A percentile compares a stretch with the other conserved stretches of the same genome.
phyloP scores from a whole-genome alignment of 1,140 invertebrate genomes.

The Phymorhynchus buccinoides region DNA sequence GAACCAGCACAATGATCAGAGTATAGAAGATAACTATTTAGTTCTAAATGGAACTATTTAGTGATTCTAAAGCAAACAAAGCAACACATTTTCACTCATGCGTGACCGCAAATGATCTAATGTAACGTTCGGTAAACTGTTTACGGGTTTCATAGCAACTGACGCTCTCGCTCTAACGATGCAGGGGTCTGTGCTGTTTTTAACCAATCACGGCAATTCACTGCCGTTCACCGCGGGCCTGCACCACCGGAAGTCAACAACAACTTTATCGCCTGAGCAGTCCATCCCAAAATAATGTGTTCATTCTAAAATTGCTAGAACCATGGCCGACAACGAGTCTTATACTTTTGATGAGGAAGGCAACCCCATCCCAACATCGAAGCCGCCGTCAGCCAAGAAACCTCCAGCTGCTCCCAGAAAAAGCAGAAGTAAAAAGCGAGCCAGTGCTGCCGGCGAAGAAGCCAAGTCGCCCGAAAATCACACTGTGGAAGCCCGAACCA shows the following conservation, averaged over 20 bases:
- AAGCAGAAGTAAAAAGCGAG: neutral
- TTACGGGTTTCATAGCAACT: constrained; percentile 31
- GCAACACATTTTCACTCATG: no score
- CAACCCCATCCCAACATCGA: neutral
- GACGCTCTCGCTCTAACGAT: neutral
- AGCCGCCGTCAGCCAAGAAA: neutral
- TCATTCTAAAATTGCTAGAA: neutral
- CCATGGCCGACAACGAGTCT: constrained; percentile 18
- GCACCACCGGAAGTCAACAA: constrained; percentile 20
- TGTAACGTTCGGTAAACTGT: no score
- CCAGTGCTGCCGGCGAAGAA: no score
- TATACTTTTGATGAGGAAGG: constrained; percentile 32
- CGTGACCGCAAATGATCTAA: no score
- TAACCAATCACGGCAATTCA: constrained; percentile 20
- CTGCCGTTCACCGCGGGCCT: neutral
- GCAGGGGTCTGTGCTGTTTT: neutral
- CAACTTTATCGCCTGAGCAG: neutral
- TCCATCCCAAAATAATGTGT: neutral
- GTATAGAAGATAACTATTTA: no score
- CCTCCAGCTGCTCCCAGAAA: constrained; percentile 12
- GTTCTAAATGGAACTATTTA: no score
- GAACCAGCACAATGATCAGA: no score
- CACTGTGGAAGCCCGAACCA: neutral
- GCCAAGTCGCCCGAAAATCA: neutral
- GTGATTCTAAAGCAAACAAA: no score